Conservation (phyloP, 2,888 invertebrate genomes). For the Andrena marginata region DNA sequence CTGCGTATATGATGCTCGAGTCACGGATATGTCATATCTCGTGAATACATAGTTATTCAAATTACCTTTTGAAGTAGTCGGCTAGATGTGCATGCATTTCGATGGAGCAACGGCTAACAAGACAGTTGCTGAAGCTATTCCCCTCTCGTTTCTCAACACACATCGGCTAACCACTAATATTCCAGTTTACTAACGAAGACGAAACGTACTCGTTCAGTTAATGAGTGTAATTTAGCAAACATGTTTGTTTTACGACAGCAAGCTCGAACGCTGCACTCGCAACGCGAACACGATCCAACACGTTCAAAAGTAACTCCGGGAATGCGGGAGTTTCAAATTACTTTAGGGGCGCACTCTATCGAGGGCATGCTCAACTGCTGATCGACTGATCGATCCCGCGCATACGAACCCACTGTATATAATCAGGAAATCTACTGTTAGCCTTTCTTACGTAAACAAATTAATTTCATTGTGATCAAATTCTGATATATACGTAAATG, state of each 20-base stretch:
- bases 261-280: background rate
- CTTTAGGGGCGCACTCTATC: slow-evolving; percentile 23
- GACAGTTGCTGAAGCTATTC: background rate
- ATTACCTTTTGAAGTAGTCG: background rate
- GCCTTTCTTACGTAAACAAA: no score
- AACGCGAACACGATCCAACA: background rate
- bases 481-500: no score
- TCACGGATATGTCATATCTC: background rate
- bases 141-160: background rate
- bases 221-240: background rate
- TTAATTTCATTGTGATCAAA: no score
- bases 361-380: slow-evolving; percentile 12
- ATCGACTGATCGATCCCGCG: no score
- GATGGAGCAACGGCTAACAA: background rate
- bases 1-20: background rate
- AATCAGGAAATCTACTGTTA: no score
- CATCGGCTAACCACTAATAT: background rate
- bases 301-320: background rate
- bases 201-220: background rate
- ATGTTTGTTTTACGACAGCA: background rate
- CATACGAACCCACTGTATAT: no score
- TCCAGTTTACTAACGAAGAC: background rate
- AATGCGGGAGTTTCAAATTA: slow-evolving; percentile 16
- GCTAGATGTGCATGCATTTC: background rate
- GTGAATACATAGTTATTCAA: background rate